These are phyloP conservation scores for Temnothorax ravouxi DNA, from an alignment of 2,888 invertebrate species.

Conservation along the genomic window DNA sequence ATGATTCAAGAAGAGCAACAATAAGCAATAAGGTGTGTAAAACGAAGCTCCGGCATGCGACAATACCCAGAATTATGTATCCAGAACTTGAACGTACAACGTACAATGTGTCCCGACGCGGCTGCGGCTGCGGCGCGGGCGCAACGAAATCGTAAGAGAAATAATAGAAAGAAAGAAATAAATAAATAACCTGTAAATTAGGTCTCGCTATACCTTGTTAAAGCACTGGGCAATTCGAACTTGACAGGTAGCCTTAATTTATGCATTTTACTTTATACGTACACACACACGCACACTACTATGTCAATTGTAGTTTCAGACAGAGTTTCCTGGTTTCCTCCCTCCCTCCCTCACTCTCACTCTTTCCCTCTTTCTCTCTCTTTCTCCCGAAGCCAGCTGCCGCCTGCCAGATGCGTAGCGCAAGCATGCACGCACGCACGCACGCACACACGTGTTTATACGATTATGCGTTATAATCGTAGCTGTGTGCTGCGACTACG, in stretches of 20 bases:
- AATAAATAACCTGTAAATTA: conserved; percentile 75
- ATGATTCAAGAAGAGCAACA: background rate
- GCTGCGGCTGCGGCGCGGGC: background rate
- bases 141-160: conserved; percentile 24
- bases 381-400: conserved; percentile 1
- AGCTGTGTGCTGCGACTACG: conserved; percentile 63
- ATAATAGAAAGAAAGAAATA: conserved; percentile 52
- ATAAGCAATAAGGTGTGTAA: background rate
- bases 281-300: conserved; percentile 71
- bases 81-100: background rate
- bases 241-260: conserved; percentile 84
- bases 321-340: conserved; percentile 48
- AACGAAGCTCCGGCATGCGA: background rate
- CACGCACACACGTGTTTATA: background rate
- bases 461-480: background rate
- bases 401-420: conserved; percentile 24
- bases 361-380: conserved; percentile 14
- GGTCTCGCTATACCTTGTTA: conserved; percentile 83
- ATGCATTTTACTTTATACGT: conserved; percentile 81
- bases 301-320: conserved; percentile 42
- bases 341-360: conserved; percentile 1
- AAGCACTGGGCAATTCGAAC: conserved; percentile 83
- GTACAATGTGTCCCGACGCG: too few species aligned
- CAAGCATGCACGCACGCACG: background rate
- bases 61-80: conserved; percentile 31